Evolutionary conservation across 1,140 invertebrate species (phyloP).

Genomic region (Bradysia coprophila): DNA sequence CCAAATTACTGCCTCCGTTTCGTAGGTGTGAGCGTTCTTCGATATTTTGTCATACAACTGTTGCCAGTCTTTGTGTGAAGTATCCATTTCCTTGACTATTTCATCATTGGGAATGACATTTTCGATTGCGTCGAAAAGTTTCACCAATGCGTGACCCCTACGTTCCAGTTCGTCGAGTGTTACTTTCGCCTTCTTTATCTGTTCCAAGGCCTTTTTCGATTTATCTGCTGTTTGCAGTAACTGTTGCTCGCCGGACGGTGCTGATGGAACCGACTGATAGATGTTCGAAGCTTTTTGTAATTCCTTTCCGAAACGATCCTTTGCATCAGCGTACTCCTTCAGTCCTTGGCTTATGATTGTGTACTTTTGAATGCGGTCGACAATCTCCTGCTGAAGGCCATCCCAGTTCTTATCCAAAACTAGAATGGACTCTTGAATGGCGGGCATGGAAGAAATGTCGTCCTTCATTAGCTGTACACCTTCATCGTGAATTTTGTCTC

Average conservation of each 20-base stretch:
- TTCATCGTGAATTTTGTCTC: conserved; percentile 43
- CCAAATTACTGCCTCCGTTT: conserved; percentile 79
- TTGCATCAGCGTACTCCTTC: conserved; percentile 54
- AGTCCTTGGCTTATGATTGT: conserved; percentile 48
- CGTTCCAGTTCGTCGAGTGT: conserved; percentile 54
- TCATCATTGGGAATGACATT: conserved; percentile 41
- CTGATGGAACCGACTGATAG: conserved; percentile 13
- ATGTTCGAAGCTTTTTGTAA: conserved; percentile 36
- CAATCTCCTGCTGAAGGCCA: conserved; percentile 49
- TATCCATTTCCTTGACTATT: conserved; percentile 40
- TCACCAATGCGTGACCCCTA: conserved; percentile 47
- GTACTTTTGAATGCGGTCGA: conserved; percentile 56
- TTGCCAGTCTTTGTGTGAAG: conserved; percentile 52
- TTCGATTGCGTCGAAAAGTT: conserved; percentile 52
- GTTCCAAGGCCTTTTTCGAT: conserved; percentile 51
- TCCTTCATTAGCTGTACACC: conserved; percentile 58
- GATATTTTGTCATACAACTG: conserved; percentile 46
- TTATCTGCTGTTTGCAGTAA: conserved; percentile 45
- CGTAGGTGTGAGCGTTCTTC: conserved; percentile 53
- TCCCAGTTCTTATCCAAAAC: conserved; percentile 63
- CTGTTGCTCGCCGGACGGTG: conserved; percentile 21
- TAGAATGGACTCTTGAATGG: conserved; percentile 57
- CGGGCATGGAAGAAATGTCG: conserved; percentile 56
- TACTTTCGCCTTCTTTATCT: conserved; percentile 52
- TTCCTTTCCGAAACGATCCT: conserved; percentile 43